Percentiles rank a stretch among this genome's conserved stretches.
Conservation (phyloP, 2,888 invertebrate genomes). For the Eilema griseolum region DNA sequence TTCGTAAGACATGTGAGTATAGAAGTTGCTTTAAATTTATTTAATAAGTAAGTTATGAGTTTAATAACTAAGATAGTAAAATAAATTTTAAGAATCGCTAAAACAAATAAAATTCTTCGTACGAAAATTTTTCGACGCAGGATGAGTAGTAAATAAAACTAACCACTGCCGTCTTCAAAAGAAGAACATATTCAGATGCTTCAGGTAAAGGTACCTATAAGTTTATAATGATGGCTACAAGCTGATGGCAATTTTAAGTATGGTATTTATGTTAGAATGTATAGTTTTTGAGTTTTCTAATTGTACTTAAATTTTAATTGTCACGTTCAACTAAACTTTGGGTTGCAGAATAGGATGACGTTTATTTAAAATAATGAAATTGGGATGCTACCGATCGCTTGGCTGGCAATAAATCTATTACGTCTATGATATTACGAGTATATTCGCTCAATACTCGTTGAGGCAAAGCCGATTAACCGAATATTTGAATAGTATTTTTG, state of each 20-base stretch:
- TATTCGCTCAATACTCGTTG: slow-evolving; percentile 38
- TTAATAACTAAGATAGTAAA: too few relatives aligned
- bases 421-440: slow-evolving; percentile 36
- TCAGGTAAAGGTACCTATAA: background rate
- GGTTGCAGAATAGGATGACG: background rate
- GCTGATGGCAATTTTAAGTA: too few relatives aligned
- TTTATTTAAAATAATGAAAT: background rate
- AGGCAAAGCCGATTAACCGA: slow-evolving; percentile 43
- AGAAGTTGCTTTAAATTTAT: background rate
- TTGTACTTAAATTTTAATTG: background rate
- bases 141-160: background rate
- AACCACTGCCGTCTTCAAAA: background rate
- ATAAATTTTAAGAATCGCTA: too few relatives aligned
- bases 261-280: background rate
- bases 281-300: background rate
- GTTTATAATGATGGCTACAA: background rate
- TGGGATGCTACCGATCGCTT: slow-evolving; percentile 5
- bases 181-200: background rate
- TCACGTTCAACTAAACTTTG: background rate
- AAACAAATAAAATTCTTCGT: background rate
- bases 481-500: slow-evolving; percentile 33
- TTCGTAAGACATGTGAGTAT: background rate
- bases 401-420: slow-evolving; percentile 32
- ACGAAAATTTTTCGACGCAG: background rate
- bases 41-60: too few relatives aligned